Evolutionary conservation across 2,113 vertebrate species (phyloP).

Genomic region (Guaruba guarouba): DNA sequence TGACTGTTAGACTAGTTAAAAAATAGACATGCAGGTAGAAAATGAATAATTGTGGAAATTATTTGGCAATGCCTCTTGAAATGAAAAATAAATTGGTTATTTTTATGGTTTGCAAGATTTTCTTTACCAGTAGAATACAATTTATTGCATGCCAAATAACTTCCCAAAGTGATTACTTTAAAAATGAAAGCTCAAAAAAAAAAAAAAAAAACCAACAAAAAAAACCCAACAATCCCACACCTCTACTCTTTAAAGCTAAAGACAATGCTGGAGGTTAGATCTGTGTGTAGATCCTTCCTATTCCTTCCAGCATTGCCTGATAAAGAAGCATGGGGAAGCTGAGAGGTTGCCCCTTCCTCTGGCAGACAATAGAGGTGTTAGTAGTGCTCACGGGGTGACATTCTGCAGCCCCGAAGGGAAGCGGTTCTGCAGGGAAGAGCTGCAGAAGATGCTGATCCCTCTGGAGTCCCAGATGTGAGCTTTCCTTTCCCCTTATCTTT

Average conservation of each 20-base stretch:
- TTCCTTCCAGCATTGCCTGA: background rate
- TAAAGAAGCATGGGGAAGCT: background rate
- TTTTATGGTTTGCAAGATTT: conserved; percentile 48
- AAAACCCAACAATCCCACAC: background rate
- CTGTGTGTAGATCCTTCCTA: background rate
- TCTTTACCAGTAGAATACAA: background rate
- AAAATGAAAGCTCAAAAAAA: background rate
- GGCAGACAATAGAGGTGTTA: background rate
- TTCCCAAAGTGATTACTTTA: background rate
- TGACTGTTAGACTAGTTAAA: conserved; percentile 50
- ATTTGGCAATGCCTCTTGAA: conserved; percentile 27
- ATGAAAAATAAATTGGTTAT: conserved; percentile 47
- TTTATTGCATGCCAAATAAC: background rate
- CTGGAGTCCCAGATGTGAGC: background rate
- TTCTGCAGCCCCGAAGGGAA: fast-evolving
- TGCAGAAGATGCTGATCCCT: background rate
- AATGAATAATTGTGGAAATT: conserved; percentile 26
- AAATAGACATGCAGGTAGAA: conserved; percentile 42
- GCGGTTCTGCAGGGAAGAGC: background rate
- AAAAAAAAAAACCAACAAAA: too few relatives aligned
- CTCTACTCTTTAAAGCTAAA: background rate
- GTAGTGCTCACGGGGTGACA: fast-evolving
- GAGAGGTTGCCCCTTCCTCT: background rate
- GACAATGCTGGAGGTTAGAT: background rate
- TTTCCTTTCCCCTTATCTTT: background rate